These are phyloP conservation scores for Forbesichthys agassizii DNA, from an alignment of 2,113 vertebrate species.

Conservation along the genomic window DNA sequence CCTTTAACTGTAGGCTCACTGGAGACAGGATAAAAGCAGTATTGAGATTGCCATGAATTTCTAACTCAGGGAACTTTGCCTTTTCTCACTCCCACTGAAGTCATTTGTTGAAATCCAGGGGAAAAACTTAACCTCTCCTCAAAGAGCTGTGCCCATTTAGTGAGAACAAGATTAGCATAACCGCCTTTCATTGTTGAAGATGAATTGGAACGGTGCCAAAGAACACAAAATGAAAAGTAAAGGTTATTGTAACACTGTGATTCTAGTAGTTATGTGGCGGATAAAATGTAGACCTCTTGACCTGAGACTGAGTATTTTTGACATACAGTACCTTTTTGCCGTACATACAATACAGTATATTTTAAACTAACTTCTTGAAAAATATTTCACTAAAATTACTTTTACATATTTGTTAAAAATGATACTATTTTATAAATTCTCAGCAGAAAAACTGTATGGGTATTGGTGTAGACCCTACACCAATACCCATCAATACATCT, in stretches of 20 bases:
- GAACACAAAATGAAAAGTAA: neutral
- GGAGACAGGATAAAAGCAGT: conserved; percentile 40
- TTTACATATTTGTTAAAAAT: too few species aligned
- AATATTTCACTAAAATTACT: too few species aligned
- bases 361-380: too few species aligned
- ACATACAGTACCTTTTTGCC: too few species aligned
- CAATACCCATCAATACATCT: too few species aligned
- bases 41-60: conserved; percentile 20
- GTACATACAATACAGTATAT: too few species aligned
- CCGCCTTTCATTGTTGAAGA: neutral
- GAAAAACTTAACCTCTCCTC: neutral
- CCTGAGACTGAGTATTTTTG: too few species aligned
- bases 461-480: too few species aligned
- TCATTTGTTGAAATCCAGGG: conserved; percentile 9
- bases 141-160: neutral
- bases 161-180: neutral
- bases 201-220: neutral
- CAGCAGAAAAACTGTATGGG: too few species aligned
- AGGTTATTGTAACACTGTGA: neutral
- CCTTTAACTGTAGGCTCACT: conserved; percentile 34
- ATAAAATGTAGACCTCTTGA: too few species aligned
- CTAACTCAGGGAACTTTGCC: conserved; percentile 12
- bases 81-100: conserved; percentile 6
- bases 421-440: too few species aligned
- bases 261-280: too few species aligned